Percentiles rank a stretch among this genome's conserved stretches.
Conservation (phyloP, 2,113 vertebrate genomes). For the Sciurus niger region DNA sequence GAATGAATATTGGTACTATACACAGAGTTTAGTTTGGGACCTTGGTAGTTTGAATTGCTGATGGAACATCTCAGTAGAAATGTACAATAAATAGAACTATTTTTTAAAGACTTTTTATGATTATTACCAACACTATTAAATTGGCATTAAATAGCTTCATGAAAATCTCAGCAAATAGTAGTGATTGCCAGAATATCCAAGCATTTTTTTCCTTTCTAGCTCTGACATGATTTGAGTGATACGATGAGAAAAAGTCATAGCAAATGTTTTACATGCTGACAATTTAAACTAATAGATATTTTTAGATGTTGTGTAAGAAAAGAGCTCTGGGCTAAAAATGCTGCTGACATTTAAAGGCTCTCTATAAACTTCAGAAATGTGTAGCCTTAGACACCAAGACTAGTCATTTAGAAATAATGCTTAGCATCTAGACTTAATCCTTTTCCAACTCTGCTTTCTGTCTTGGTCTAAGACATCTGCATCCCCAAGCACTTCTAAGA, state of each 20-base stretch:
- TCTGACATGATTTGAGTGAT: constrained; percentile 78
- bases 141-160: constrained; percentile 46
- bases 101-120: neutral
- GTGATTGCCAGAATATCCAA: constrained; percentile 70
- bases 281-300: constrained; percentile 84
- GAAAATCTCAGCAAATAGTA: constrained; percentile 62
- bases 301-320: constrained; percentile 82
- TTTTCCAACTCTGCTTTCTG: constrained; percentile 59
- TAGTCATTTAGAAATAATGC: constrained; percentile 72
- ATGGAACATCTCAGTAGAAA: neutral
- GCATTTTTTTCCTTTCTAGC: constrained; percentile 67
- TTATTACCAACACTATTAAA: constrained; percentile 32
- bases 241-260: constrained; percentile 74
- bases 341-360: constrained; percentile 79
- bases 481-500: neutral
- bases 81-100: neutral
- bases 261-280: constrained; percentile 80
- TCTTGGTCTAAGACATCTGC: neutral
- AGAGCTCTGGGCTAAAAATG: constrained; percentile 80
- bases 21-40: neutral
- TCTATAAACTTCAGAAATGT: constrained; percentile 75
- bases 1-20: neutral
- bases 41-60: neutral
- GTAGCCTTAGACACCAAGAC: constrained; percentile 68
- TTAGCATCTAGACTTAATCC: constrained; percentile 62